A percentile compares a stretch with the other conserved stretches of the same genome.
Evolutionary conservation across 2,797 vertebrate genomes (phyloP).

Genomic region (Champsocephalus esox): DNA sequence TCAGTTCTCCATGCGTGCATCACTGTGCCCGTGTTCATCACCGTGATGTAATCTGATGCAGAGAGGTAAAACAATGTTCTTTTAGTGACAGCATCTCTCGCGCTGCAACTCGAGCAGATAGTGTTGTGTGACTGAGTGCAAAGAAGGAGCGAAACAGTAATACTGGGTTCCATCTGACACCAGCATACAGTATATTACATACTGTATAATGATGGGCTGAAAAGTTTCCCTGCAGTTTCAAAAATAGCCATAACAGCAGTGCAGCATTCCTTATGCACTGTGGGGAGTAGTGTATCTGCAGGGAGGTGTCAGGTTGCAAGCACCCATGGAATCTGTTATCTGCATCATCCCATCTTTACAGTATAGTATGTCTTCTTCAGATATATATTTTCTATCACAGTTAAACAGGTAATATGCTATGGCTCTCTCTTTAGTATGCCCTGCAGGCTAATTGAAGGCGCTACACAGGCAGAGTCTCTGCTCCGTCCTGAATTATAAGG

Average conservation of each 20-base stretch:
- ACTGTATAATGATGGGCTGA: conserved; percentile 24
- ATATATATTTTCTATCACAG: background rate
- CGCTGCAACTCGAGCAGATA: conserved; percentile 15
- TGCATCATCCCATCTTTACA: conserved; percentile 3
- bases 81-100: conserved; percentile 8
- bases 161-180: conserved; percentile 16
- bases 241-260: conserved; percentile 57
- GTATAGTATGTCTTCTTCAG: background rate
- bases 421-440: background rate
- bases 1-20: conserved; percentile 29
- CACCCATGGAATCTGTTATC: conserved; percentile 25
- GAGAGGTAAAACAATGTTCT: background rate
- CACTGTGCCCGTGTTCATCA: conserved; percentile 12
- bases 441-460: background rate
- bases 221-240: conserved; percentile 52
- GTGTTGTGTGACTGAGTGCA: conserved; percentile 17
- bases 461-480: background rate
- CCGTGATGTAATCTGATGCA: conserved; percentile 39
- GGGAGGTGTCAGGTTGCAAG: conserved; percentile 62
- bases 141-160: conserved; percentile 34
- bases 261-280: conserved; percentile 46
- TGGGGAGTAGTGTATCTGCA: conserved; percentile 50
- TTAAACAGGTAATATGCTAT: conserved; percentile 1
- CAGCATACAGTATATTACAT: background rate
- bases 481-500: background rate